Evolutionary conservation across 2,797 vertebrate genomes (phyloP).

Genomic region (Coregonus suidteri): DNA sequence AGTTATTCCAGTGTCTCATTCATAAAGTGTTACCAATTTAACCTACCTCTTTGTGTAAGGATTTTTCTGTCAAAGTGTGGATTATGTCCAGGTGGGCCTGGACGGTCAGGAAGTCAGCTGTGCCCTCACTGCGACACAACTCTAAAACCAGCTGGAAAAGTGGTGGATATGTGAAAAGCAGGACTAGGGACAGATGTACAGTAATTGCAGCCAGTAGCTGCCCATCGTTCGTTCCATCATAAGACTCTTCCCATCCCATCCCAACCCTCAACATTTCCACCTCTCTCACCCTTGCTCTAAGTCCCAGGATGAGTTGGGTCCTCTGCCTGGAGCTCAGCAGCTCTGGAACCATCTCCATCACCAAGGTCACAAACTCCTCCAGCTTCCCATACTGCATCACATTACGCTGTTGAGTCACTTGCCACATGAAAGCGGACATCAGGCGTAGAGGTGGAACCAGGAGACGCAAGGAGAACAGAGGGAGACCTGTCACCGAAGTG

Average conservation of each 20-base stretch:
- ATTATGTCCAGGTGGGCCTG: constrained; percentile 45
- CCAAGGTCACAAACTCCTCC: constrained; percentile 76
- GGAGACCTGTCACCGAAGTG: not conserved
- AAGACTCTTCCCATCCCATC: not conserved
- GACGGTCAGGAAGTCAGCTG: constrained; percentile 24
- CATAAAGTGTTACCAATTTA: not conserved
- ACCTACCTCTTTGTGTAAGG: constrained; percentile 25
- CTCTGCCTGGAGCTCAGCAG: constrained; percentile 79
- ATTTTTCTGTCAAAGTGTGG: constrained; percentile 16
- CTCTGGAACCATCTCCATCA: constrained; percentile 76
- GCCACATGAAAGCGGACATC: constrained; percentile 77
- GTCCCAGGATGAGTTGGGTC: constrained; percentile 77
- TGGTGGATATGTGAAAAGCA: not conserved
- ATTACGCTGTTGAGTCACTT: constrained; percentile 66
- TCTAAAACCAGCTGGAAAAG: constrained; percentile 46
- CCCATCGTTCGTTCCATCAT: not conserved
- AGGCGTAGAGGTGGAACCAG: constrained; percentile 76
- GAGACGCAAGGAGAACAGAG: constrained; percentile 40
- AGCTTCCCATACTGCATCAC: constrained; percentile 76
- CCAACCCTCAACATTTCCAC: not conserved
- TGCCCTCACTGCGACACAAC: constrained; percentile 33
- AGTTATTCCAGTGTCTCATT: not conserved
- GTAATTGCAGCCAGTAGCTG: not conserved
- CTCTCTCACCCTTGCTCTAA: constrained; percentile 78
- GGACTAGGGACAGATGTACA: not conserved